Evolutionary conservation across 2,888 invertebrate species (phyloP), one percentile per base, ranked within the genome.

Genomic region (Camptogramma bilineatum): DNA sequence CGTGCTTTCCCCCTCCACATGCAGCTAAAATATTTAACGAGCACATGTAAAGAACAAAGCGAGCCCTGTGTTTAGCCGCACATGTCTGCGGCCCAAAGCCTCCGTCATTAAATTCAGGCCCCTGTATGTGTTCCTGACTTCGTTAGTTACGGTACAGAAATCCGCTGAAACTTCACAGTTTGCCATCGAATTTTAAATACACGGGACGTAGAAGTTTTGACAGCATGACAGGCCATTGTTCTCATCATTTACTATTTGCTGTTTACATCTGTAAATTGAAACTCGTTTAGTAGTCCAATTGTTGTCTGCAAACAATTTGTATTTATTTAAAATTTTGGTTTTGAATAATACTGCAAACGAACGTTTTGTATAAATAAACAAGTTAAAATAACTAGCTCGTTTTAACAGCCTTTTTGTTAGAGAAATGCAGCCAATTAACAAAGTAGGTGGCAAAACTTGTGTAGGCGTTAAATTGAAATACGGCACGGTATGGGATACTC

Each of bases 21-120:
- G 77, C 75, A 80, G 77, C 80, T 84, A 76, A 84, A 88, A 88
- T 87, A 88, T 88, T 87, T 87, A 89, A 88, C 85, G 83, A 87
- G 84, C 79, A 75, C 60, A 53, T 53, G 57, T 53, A 57, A 47
- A 58, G 66, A 66, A 63, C 62, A 63, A 66, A 66, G 59, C 59
- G 51, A 19, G 51, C 52, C 46, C 61, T 66, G 58, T 62, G 58
- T 66, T 62, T 62, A 62, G 62, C 62, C 44, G 61, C 52, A 64
- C 55, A 51, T 66, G 54, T 59, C 61, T 79, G 71, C 73, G 62
- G 68, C 75, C 80, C 67, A 82, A 83, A 85, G 81, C 78, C 77
- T 76, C 69, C 82, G 76, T 82, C 85, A 85, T 84, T 85, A 84
- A 81, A 81, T 81, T 78, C 78, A 76, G 77, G 76, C 72, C 74